These are phyloP conservation scores for Atta colombica DNA, from an alignment of 1,140 invertebrate species.

Conservation along the genomic window DNA sequence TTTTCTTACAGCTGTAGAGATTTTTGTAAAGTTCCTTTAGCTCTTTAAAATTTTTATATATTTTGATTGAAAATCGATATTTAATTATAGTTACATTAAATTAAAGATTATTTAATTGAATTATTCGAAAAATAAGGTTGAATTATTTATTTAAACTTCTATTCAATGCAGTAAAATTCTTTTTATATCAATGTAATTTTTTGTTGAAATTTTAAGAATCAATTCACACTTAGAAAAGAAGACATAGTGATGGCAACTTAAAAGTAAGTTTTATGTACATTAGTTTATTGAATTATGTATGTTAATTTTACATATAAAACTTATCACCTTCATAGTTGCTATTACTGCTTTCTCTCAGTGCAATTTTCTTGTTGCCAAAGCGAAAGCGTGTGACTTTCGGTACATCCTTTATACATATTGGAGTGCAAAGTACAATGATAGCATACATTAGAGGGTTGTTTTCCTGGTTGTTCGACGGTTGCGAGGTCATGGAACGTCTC, in stretches of 20 bases:
- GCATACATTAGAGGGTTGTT: constrained; percentile 86
- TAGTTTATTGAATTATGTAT: too few species aligned
- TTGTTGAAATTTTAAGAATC: not conserved
- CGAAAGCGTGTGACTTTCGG: constrained; percentile 25
- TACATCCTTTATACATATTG: constrained; percentile 25
- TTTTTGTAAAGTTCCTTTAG: not conserved
- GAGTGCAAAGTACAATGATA: constrained; percentile 58
- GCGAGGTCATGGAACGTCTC: constrained; percentile 82
- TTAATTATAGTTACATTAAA: not conserved
- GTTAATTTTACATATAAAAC: too few species aligned
- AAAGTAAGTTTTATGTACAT: too few species aligned
- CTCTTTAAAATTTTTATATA: not conserved
- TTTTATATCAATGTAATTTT: not conserved
- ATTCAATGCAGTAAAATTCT: not conserved
- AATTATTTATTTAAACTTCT: not conserved
- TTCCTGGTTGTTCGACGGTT: constrained; percentile 84
- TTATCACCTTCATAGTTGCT: too few species aligned
- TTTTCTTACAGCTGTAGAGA: not conserved
- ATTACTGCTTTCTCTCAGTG: too few species aligned
- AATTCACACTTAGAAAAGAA: too few species aligned
- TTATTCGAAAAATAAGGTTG: not conserved
- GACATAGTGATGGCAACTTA: too few species aligned
- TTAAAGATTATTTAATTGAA: not conserved
- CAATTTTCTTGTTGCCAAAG: not conserved
- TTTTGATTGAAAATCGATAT: not conserved